Base-by-base conservation (phyloP, 2,888 invertebrate species). In the Eristalis pertinax region DNA sequence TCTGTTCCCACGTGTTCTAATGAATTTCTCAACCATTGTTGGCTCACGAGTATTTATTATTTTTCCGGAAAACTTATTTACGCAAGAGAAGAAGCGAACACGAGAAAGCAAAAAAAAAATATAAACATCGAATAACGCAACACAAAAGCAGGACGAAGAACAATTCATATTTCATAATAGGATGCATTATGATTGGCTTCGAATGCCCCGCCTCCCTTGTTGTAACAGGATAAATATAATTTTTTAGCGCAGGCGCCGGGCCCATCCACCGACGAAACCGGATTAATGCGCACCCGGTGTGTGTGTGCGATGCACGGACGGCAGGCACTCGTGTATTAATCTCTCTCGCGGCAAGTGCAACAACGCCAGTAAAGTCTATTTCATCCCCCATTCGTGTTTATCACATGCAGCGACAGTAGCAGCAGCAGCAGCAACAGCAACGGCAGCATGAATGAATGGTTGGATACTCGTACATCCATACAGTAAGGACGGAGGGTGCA, bases 211-310 rank as follows among this genome's bases (percentile, higher is more conserved):
- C 90, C 90, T 89, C 82, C 77, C 83, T 89, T 89, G 85, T 83
- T 89, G 87, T 81, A 93, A 92, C 92, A 92, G 92, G 93, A 92
- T 92, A 92, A 92, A 92, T 91, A 91, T 92, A 92, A 92, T 92
- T 92, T 75, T 87, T 91, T 90, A 91, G 93, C 93, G 93, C 93
- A 93, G 91, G 93, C 93, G 93, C 91, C 62, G 73, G 41, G 35
- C 60, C 35, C 82, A 56, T 43, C 58, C 64, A 62, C 65, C 41
- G 38, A 60, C 60, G 63, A 69, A 75, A 77, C 50, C 69, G 68
- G 26, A 82, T 74, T 82, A 81, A 84, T 84, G 67, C 70, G 63
- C 63, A 60, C 50, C 19, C 88, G 69, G 65, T 80, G 60, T 75
- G 67, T 84, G 80, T 80, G 80, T 84, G 76, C 68, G 58, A 19